Conservation (phyloP, 2,888 invertebrate species). For the Pharmacophagus antenor region DNA sequence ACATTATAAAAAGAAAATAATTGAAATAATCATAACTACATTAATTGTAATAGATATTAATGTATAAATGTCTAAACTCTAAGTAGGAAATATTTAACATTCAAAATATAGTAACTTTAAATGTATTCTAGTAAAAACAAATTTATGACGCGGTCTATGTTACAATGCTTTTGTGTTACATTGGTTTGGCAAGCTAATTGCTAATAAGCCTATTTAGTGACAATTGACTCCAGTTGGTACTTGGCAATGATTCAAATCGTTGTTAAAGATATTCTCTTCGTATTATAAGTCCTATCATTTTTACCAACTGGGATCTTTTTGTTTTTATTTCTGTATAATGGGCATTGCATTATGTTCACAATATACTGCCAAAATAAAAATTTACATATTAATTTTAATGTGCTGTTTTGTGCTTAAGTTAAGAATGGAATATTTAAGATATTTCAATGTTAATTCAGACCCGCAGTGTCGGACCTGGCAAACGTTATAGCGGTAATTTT, state of each 20-base stretch:
- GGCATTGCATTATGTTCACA: too few species aligned
- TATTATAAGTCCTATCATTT: not conserved
- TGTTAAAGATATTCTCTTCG: constrained; percentile 3
- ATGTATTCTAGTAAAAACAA: not conserved
- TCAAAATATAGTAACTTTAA: not conserved
- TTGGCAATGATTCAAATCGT: constrained; percentile 25
- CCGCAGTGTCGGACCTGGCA: too few species aligned
- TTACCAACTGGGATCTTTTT: not conserved
- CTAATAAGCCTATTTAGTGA: constrained; percentile 20
- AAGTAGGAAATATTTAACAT: not conserved
- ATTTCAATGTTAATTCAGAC: too few species aligned
- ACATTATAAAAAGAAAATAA: not conserved
- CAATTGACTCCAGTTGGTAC: constrained; percentile 9
- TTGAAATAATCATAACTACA: not conserved
- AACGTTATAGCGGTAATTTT: too few species aligned
- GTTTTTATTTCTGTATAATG: too few species aligned
- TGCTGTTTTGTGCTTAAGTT: too few species aligned
- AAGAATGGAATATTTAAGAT: too few species aligned
- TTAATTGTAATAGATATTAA: not conserved
- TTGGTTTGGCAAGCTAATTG: constrained; percentile 23
- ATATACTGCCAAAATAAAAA: too few species aligned
- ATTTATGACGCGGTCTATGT: not conserved
- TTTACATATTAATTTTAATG: too few species aligned
- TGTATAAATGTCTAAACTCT: not conserved
- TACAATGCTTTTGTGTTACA: not conserved